Conservation (phyloP, 2,888 invertebrate species). For the Chloroclystis v-ata region DNA sequence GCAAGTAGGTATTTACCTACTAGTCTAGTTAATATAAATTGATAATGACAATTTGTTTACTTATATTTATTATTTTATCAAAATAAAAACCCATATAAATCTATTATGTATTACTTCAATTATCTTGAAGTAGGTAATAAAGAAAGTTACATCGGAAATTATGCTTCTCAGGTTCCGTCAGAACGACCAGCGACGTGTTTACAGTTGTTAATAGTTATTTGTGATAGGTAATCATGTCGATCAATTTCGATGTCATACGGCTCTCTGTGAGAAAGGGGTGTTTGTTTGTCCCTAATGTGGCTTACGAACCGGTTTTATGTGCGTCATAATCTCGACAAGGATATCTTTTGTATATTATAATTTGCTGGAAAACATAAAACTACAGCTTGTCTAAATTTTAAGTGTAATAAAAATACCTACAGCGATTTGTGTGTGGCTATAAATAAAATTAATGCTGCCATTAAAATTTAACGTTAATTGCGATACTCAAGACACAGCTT, state of each 20-base stretch:
- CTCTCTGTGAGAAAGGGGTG: constrained; percentile 14
- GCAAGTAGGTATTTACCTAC: too few species aligned
- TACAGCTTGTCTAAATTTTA: neutral
- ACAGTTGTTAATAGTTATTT: constrained; percentile 41
- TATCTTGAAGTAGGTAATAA: neutral
- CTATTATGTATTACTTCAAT: neutral
- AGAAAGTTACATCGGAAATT: neutral
- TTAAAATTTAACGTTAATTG: too few species aligned
- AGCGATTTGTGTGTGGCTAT: neutral
- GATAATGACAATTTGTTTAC: too few species aligned
- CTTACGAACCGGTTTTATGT: neutral
- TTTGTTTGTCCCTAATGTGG: constrained; percentile 3
- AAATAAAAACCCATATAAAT: too few species aligned
- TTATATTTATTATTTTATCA: too few species aligned
- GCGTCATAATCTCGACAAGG: constrained; percentile 1
- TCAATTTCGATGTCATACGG: constrained; percentile 30
- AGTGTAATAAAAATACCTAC: neutral
- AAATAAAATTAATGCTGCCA: too few species aligned
- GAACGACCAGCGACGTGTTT: constrained; percentile 42
- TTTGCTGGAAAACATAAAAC: neutral
- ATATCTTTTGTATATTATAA: constrained; percentile 1
- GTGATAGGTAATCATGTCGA: constrained; percentile 33
- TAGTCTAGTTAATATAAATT: neutral
- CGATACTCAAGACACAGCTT: too few species aligned
- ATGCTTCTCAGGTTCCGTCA: constrained; percentile 1